Base-by-base conservation (phyloP, 2,888 invertebrate species). In the Allolobophora icterica region DNA sequence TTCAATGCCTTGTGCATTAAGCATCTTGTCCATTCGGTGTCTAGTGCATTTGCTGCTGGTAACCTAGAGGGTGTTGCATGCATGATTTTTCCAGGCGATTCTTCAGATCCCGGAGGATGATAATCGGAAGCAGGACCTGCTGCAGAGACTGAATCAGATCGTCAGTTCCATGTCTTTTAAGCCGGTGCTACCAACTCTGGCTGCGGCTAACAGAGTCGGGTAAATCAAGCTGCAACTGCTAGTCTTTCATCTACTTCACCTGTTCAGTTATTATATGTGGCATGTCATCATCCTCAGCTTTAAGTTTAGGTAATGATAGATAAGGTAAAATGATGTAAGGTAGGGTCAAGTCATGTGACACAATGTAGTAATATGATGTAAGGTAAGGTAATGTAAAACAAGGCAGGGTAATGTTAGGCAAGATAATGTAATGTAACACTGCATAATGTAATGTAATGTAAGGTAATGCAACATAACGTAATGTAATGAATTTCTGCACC, bases 171-270 rank as follows among this genome's bases (percentile, higher is more conserved):
- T 95, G 92, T 94, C 94, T 19, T 94, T 94, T 93, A 92, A 92
- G 38, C 93, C 94, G 13, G 92, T 93, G 34, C 92, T 92, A 90
- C 94, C 94, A 38, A 91, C 33, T 40, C 93, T 93, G 90, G 93
- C 94, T 92, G 93, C 93, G 83, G 93, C 94, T 87, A 93, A 94
- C 90, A 93, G 93, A 89, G 93, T 94, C 24, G 94, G 94, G 94
- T 94, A 92, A 92, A 94, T 92, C n/a, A 40, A 89, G 24, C 33
- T 42, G 42, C 40, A 52, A 89, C 83, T n/a, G 40, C 58, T n/a
- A 3, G 13, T 21, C 34, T 35, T 33, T 34, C 71, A 52, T 58
- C 17, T 15, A 71, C 71, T 58, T 90, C 35, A 15, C 89, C 15
- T 52, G 52, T 21, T 52, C 52, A 52, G 52, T 21, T 52, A 42